Base-by-base conservation (phyloP, 2,888 invertebrate genomes). In the Anoncus sp. region DNA sequence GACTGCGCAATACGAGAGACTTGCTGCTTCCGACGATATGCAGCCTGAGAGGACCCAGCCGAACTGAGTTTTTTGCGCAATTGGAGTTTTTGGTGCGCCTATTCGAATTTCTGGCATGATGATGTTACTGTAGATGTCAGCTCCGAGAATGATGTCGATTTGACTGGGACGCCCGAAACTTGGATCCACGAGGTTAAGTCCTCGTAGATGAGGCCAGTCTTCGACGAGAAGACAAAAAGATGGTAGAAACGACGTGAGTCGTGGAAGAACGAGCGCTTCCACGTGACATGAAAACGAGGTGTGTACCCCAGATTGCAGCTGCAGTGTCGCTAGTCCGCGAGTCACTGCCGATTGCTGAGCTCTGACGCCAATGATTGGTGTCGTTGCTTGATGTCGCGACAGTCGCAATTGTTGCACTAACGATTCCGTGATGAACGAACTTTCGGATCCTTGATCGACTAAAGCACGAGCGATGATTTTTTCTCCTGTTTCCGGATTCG, bases 241-340 rank as follows among this genome's bases (percentile, higher is more conserved):
- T 14, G 67, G 67, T n/a, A 67, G 22, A 14, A 55, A 45, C 4
- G 27, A 55, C 6, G 67, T 67, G 35, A 31, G 55, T 43, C n/a
- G 12, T 12, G n/a, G n/a, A 43, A 43, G 43, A 3, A 43, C 12
- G 4, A 43, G 31, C 31, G 31, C 31, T 31, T 31, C 31, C 31
- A 31, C 14, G 4, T 31, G 31, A 31, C 31, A 31, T 7, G 31
- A 31, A 7, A 31, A 31, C 31, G 31, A 31, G 31, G 31, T 31
- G 31, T 31, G 3, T 3, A 31, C 31, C 3, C 31, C 4, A 31
- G 31, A 31, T 3, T 31, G 3, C 31, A 31, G 31, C 7, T 31
- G 31, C 31, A 31, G 31, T 31, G 31, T 7, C 31, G 31, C 31
- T 3, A 3, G 3, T 7, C 31, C 31, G 31, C 31, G 31, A 31